Base-by-base conservation (phyloP, 2,113 vertebrate species). In the Toxotes chatareus region DNA sequence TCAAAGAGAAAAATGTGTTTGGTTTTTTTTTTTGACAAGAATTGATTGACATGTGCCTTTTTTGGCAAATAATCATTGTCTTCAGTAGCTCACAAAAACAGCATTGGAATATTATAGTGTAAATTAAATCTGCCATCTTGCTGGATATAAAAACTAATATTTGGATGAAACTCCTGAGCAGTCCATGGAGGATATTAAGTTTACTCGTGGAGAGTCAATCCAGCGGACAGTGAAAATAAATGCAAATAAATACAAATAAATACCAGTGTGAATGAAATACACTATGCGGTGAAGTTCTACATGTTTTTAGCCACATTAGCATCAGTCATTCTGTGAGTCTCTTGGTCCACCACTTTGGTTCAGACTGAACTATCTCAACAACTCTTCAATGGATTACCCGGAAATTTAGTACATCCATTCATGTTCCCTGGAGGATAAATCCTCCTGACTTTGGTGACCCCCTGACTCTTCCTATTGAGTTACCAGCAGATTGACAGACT, bases 131-230 rank as follows among this genome's bases (percentile, higher is more conserved):
- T 70, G 11, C n/a, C 23, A 44, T 55, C 5, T 27, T 10, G 9
- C 27, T 76, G 36, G n/a, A 47, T 55, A 67, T 14, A 53, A 69
- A 69, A n/a, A 61, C n/a, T 62, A 68, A 57, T 53, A 76, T 55
- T 66, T 47, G 12, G 6, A 38, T 23, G 47, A 19, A 31, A 16
- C 47, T 27, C 11, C 46, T 27, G 2, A 46, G 40, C 44, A 40
- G 59, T 66, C 66, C 12, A 19, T 44, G 53, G 7, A 31, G 46
- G 53, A 72, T 61, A 32, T 55, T 72, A 49, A 56, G 31, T 68
- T 51, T 32, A 55, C 8, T 61, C 7, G 36, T 65, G 27, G 14
- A 12, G 11, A 16, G 73, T 70, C 3, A 4, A 34, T 69, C 31
- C 46, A 42, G 56, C 42, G 68, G 4, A 11, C 31, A 38, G 11